Base-by-base conservation (phyloP, 2,113 vertebrate species). In the Cyprichromis sp. region DNA sequence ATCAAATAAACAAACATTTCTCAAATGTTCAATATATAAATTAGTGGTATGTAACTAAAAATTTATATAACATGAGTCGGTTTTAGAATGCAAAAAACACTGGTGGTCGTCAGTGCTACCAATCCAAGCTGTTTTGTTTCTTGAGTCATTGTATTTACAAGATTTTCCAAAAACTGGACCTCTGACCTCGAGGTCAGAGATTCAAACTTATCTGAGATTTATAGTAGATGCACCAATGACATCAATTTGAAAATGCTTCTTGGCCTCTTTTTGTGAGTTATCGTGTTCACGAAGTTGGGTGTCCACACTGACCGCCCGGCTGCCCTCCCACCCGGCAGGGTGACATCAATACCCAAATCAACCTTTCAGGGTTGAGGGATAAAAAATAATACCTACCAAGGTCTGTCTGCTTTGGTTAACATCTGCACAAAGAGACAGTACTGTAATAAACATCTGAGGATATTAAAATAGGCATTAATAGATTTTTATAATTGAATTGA, bases 271-370 rank as follows among this genome's bases (percentile, higher is more conserved):
- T 66, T 66, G 61, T n/a, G 17, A 66, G 31, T 66, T 66, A 66
- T n/a, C 3, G 4, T 36, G 6, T 63, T 66, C 61, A 66, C 0
- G 0, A 66, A n/a, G 61, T 38, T 66, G 34, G 2, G 61, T 38
- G 61, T 66, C 61, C 7, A 66, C 61, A 38, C 34, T n/a, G 29
- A n/a, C 61, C 4, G 61, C 3, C 34, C 0, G 34, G 34, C 34
- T 4, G 7, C 34, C 34, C 4, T 38, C 4, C 19, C 61, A 66
- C 61, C 0, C 0, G 7, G 34, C 34, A 38, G 19, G 3, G 10
- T 66, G 34, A 2, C 61, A 21, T 66, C 61, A 66, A 66, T 66
- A 38, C 34, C 61, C 34, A 66, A 66, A 66, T 66, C 34, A 66
- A 34, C 4, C 34, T 66, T 38, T 66, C 10, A 66, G 34, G 17